phyloP scores from a whole-genome alignment of 1,140 invertebrate species.

The Phthorimaea operculella region DNA sequence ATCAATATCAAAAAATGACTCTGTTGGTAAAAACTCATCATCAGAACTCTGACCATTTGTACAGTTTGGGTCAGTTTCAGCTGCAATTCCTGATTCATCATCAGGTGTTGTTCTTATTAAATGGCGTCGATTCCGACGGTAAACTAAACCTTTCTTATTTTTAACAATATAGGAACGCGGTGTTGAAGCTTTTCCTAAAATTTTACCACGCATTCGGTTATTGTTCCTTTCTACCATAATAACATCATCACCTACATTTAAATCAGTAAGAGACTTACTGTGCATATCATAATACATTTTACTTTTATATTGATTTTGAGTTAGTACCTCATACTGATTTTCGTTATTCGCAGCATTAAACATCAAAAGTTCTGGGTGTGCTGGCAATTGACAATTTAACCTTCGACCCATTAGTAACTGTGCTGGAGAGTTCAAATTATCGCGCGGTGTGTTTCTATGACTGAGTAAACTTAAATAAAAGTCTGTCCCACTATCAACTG shows the following conservation, averaged over 20 bases:
- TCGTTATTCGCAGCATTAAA: neutral
- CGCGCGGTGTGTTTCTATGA: constrained; percentile 14
- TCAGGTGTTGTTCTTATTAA: neutral
- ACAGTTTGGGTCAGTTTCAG: neutral
- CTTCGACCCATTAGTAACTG: constrained; percentile 19
- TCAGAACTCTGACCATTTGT: neutral
- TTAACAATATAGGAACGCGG: neutral
- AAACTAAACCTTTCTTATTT: neutral
- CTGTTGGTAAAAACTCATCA: neutral
- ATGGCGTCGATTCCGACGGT: neutral
- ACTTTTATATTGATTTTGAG: neutral
- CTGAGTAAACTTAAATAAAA: constrained; percentile 16
- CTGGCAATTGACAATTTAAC: constrained; percentile 2
- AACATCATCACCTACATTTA: neutral
- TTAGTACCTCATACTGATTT: neutral
- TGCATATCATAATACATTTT: neutral
- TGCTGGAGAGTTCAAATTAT: constrained; percentile 15
- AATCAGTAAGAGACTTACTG: neutral
- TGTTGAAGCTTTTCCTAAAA: neutral
- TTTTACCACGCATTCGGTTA: neutral
- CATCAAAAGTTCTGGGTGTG: neutral
- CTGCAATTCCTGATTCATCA: neutral
- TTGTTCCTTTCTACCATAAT: neutral
- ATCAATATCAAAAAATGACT: neutral
- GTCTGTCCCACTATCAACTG: constrained; percentile 8